A percentile compares a stretch with the other conserved stretches of the same genome.
phyloP scores from a whole-genome alignment of 2,888 invertebrate species.

The Digitonthophagus gazella region DNA sequence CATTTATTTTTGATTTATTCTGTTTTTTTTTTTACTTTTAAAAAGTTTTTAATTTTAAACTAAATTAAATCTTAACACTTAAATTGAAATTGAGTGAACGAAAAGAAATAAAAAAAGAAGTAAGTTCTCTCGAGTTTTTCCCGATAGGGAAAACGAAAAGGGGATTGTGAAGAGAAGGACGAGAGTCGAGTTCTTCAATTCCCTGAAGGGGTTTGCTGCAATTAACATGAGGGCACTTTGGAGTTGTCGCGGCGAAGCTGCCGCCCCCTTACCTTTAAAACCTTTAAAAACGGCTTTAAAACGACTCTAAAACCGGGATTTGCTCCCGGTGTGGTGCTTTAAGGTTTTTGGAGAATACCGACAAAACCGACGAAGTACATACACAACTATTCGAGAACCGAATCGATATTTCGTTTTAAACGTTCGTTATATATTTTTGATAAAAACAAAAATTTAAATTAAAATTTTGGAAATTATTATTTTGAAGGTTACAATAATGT shows the following conservation, averaged over 20 bases:
- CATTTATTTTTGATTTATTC: neutral
- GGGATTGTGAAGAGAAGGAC: neutral
- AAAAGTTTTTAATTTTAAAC: neutral
- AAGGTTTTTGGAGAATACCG: too few species aligned
- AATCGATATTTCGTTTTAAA: too few species aligned
- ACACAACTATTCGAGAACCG: too few species aligned
- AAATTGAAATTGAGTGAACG: neutral
- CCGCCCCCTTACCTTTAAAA: too few species aligned
- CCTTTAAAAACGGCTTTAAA: constrained; percentile 10
- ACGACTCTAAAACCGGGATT: neutral
- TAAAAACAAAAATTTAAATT: too few species aligned
- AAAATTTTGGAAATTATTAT: too few species aligned
- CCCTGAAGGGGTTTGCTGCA: constrained; percentile 2
- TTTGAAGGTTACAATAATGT: too few species aligned
- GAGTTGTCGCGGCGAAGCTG: constrained; percentile 5
- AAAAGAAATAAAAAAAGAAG: neutral
- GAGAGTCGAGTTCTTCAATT: neutral
- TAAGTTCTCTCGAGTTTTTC: too few species aligned
- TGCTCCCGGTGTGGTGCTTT: too few species aligned
- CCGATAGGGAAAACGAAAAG: neutral
- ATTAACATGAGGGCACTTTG: constrained; percentile 13
- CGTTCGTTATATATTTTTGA: too few species aligned
- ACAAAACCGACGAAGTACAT: too few species aligned
- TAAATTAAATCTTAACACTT: neutral
- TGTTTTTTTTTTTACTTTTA: too few species aligned